Conservation (phyloP, 2,113 vertebrate genomes). For the Pygoscelis antarcticus region DNA sequence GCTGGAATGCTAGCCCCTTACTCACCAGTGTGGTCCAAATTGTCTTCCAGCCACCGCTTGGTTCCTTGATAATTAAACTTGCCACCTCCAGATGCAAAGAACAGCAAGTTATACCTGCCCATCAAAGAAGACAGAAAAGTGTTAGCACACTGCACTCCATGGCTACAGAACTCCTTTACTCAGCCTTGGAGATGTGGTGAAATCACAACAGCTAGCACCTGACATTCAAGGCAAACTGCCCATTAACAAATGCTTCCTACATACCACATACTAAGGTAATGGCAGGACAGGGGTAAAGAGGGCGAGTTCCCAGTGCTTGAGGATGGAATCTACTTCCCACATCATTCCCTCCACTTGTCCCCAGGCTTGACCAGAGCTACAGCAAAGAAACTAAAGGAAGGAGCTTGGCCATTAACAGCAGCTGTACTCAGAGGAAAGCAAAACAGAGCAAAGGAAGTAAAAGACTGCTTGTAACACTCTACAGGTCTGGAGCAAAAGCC, state of each 20-base stretch:
- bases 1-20: not conserved
- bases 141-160: not conserved
- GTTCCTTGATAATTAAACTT: conserved; percentile 99
- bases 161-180: not conserved
- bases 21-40: conserved; percentile 94
- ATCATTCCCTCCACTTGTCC: not conserved
- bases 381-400: not conserved
- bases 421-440: not conserved
- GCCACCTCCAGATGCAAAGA: conserved; percentile 95
- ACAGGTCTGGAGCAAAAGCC: not conserved
- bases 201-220: not conserved
- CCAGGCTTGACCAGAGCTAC: not conserved
- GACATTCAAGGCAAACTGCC: not conserved
- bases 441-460: not conserved
- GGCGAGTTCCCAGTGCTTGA: not conserved
- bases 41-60: conserved; percentile 97
- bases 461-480: not conserved
- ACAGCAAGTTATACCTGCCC: conserved; percentile 92
- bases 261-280: not conserved
- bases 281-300: not conserved
- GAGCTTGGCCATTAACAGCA: not conserved
- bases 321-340: not conserved
- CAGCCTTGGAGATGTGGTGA: not conserved
- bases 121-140: not conserved
- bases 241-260: not conserved